phyloP scores from a whole-genome alignment of 2,888 invertebrate genomes.

The Eurois occulta region DNA sequence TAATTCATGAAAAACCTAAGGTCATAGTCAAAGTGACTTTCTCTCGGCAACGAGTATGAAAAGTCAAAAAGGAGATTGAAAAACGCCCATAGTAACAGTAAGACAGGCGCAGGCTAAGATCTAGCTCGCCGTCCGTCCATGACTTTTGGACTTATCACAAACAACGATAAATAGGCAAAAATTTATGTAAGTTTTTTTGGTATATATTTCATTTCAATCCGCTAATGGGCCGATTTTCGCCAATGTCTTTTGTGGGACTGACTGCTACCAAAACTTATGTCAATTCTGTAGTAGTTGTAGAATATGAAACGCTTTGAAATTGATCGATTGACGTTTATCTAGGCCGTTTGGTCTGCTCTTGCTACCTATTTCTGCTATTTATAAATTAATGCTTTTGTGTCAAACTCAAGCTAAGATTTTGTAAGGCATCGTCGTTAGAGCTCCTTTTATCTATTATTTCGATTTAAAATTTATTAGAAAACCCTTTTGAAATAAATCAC shows the following conservation, averaged over 20 bases:
- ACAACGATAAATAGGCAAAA: too few relatives aligned
- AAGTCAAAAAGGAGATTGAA: background rate
- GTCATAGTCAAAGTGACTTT: background rate
- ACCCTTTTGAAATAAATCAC: constrained; percentile 3
- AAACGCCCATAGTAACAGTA: background rate
- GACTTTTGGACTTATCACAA: background rate
- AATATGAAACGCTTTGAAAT: too few relatives aligned
- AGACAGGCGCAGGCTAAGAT: too few relatives aligned
- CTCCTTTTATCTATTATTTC: background rate
- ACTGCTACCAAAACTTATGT: background rate
- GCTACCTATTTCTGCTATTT: background rate
- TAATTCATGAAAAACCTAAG: constrained; percentile 1
- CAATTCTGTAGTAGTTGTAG: background rate
- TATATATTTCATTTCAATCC: background rate
- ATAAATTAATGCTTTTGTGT: background rate
- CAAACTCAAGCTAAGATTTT: background rate
- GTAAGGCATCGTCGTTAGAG: background rate
- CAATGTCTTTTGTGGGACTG: background rate
- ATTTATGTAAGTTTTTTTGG: too few relatives aligned
- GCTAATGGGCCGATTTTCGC: background rate
- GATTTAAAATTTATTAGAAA: too few relatives aligned
- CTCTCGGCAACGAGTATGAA: background rate
- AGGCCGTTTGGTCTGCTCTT: background rate
- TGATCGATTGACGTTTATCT: background rate
- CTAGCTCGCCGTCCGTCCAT: too few relatives aligned